Conservation (phyloP, 2,113 vertebrate species). For the Barnardius zonarius region DNA sequence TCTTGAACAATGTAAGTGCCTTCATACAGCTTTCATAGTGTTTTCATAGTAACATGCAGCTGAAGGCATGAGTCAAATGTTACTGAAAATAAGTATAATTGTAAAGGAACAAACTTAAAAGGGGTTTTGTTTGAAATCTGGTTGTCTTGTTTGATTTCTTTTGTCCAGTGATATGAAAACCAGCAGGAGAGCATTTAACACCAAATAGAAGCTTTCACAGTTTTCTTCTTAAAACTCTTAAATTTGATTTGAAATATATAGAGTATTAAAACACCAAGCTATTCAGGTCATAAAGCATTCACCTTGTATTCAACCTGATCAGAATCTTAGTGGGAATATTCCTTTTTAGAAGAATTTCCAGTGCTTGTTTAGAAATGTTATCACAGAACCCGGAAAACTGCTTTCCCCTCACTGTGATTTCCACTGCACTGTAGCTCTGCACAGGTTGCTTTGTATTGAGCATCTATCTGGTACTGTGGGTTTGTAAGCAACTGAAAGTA, state of each 20-base stretch:
- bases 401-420: neutral
- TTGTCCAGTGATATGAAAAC: neutral
- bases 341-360: neutral
- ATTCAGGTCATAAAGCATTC: neutral
- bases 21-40: neutral
- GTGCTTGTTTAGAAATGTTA: neutral
- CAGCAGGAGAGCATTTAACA: neutral
- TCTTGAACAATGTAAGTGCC: neutral
- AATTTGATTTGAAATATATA: neutral
- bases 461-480: neutral
- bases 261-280: neutral
- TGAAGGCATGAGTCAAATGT: neutral
- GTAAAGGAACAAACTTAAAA: neutral
- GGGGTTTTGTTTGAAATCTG: neutral
- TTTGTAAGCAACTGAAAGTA: neutral
- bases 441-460: neutral
- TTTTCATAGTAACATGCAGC: neutral
- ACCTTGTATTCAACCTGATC: neutral
- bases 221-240: neutral
- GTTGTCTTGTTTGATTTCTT: neutral
- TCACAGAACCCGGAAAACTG: neutral
- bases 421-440: neutral
- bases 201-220: neutral
- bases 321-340: neutral
- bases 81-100: conserved; percentile 12